Percentiles rank a stretch among this genome's conserved stretches.
Conservation (phyloP, 2,888 invertebrate genomes). For the Willowsia nigromaculata region DNA sequence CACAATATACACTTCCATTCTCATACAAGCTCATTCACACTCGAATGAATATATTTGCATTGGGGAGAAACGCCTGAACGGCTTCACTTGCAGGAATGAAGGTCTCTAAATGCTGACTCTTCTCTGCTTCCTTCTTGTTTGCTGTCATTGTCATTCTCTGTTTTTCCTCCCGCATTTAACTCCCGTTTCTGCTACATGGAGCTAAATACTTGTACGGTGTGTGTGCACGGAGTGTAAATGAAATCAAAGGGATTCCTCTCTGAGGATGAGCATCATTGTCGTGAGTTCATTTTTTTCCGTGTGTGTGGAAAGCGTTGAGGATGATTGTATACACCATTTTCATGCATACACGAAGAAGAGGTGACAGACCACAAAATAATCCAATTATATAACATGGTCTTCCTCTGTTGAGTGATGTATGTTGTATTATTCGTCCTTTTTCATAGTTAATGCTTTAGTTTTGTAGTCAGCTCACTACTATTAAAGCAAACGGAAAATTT, state of each 20-base stretch:
- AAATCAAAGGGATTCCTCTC: slow-evolving; percentile 37
- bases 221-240: neutral
- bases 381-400: slow-evolving; percentile 47
- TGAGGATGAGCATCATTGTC: neutral
- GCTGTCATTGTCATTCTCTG: slow-evolving; percentile 10
- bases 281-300: neutral
- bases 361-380: slow-evolving; percentile 69
- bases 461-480: neutral
- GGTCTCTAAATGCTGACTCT: neutral
- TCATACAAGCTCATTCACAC: slow-evolving; percentile 12
- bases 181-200: neutral
- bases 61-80: slow-evolving; percentile 32
- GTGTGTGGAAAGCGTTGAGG: neutral
- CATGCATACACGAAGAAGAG: slow-evolving; percentile 11
- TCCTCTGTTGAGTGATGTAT: neutral
- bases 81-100: neutral
- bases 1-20: neutral
- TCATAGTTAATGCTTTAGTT: neutral
- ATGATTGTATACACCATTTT: neutral
- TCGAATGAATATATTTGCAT: slow-evolving; percentile 39
- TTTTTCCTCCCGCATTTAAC: neutral
- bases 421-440: too few relatives aligned
- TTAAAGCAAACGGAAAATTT: neutral
- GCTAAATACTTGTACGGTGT: neutral
- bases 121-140: neutral